Base-by-base conservation (phyloP, 2,888 invertebrate species). In the Sphecodes monilicornis region DNA sequence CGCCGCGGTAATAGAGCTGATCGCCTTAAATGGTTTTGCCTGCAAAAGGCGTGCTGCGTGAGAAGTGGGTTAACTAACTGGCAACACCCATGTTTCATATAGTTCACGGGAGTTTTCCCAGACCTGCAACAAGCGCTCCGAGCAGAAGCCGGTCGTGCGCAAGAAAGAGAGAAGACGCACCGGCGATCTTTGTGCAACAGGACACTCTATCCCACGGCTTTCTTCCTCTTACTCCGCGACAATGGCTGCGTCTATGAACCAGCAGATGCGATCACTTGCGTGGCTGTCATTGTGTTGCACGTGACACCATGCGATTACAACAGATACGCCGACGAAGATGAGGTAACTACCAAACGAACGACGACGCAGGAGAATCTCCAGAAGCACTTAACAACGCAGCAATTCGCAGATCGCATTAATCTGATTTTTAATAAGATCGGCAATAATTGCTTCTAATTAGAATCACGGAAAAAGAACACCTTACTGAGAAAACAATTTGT, bases 61-160 rank as follows among this genome's bases (percentile, higher is more conserved):
- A 89, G 91, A 92, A 92, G 89, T 92, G 86, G 92, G 92, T 92
- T 91, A 91, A 86, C 88, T 89, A 88, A 89, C 89, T 85, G 88
- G 77, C 85, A 86, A 84, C 88, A 87, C 87, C 82, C 76, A 83
- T 85, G 79, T 81, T 80, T 84, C 90, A 85, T 83, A 79, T 81
- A 85, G 85, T 85, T 87, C 87, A 88, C 88, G 86, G 76, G 88
- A 90, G 80, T 89, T 90, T 90, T 90, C 90, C 80, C 90, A 90
- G 74, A 84, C 66, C 68, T 64, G 84, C 73, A 85, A 79, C 79
- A 39, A 82, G 64, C 68, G 54, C 39, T 22, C 10, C 10, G 50
- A 70, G 57, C 64, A 72, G 78, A 88, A 66, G 10, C 72, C 50
- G 50, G n/a, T 32, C 13, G 36, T 75, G 66, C 66, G 64, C 36